These are phyloP conservation scores for Plodia interpunctella DNA, from an alignment of 1,140 invertebrate species.

Conservation along the genomic window DNA sequence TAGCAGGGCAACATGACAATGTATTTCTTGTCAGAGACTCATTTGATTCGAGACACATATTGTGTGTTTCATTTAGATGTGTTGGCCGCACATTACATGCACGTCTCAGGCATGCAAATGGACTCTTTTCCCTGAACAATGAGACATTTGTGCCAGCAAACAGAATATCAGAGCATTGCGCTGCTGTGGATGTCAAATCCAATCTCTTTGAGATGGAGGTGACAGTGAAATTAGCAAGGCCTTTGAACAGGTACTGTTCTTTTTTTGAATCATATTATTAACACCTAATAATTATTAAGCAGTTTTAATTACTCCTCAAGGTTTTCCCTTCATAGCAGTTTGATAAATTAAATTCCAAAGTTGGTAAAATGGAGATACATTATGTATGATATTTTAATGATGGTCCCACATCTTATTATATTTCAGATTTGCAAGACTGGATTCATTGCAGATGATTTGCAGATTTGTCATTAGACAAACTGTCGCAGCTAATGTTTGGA, in stretches of 20 bases:
- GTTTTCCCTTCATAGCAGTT: neutral
- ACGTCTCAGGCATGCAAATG: conserved; percentile 64
- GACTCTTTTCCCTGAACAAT: conserved; percentile 68
- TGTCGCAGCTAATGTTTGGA: conserved; percentile 52
- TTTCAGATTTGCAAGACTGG: conserved; percentile 70
- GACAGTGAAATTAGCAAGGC: conserved; percentile 69
- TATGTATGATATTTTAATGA: no score
- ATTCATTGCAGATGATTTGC: conserved; percentile 70
- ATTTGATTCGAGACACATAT: conserved; percentile 63
- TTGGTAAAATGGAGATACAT: no score
- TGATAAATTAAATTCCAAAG: neutral
- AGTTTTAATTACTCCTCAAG: neutral
- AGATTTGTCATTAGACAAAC: conserved; percentile 71
- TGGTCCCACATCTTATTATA: neutral
- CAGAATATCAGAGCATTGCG: conserved; percentile 69
- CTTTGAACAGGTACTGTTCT: conserved; percentile 58
- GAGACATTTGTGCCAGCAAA: conserved; percentile 71
- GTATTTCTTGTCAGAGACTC: conserved; percentile 69
- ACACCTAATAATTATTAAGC: no score
- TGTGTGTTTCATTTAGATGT: conserved; percentile 70
- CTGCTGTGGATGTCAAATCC: conserved; percentile 66
- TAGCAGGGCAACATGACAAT: conserved; percentile 71
- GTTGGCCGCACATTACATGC: conserved; percentile 67
- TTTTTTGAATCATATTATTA: neutral
- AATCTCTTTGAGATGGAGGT: conserved; percentile 72